These are phyloP conservation scores for Microplitis demolitor DNA, from an alignment of 1,140 invertebrate genomes.

Conservation along the genomic window DNA sequence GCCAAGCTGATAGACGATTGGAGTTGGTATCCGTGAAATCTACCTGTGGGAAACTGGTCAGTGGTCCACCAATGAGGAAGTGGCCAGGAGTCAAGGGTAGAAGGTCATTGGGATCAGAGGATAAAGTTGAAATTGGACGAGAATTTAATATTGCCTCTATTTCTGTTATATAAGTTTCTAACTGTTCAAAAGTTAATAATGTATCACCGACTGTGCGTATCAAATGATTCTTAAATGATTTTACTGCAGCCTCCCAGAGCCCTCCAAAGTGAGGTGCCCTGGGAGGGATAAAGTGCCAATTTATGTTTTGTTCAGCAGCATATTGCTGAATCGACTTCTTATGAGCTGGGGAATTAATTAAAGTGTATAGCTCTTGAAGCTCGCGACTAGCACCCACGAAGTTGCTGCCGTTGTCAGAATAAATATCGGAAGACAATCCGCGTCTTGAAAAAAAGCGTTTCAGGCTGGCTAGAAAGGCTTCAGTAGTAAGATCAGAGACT, in stretches of 20 bases:
- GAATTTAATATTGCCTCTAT: neutral
- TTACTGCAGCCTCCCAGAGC: too few relatives aligned
- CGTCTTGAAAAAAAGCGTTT: neutral
- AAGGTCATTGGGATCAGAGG: neutral
- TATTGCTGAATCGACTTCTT: neutral
- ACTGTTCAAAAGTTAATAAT: too few relatives aligned
- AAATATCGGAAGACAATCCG: neutral
- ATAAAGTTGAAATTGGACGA: neutral
- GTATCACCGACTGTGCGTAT: too few relatives aligned
- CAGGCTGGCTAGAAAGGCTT: neutral
- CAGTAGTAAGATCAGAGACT: neutral
- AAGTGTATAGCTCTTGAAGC: neutral
- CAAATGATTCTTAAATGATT: too few relatives aligned
- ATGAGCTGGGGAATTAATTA: neutral
- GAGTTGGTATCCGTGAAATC: neutral
- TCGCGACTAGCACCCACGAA: neutral
- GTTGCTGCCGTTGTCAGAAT: conserved; percentile 5
- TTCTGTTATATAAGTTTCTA: neutral
- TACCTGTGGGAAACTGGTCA: neutral
- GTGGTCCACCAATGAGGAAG: neutral
- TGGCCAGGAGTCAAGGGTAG: neutral
- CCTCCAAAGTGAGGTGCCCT: too few relatives aligned
- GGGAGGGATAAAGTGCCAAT: conserved; percentile 1
- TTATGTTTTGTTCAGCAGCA: neutral
- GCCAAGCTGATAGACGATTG: too few relatives aligned